Percentiles rank a stretch among this genome's conserved stretches.
Conservation (phyloP, 1,140 invertebrate species). For the Drosophila hydei region DNA sequence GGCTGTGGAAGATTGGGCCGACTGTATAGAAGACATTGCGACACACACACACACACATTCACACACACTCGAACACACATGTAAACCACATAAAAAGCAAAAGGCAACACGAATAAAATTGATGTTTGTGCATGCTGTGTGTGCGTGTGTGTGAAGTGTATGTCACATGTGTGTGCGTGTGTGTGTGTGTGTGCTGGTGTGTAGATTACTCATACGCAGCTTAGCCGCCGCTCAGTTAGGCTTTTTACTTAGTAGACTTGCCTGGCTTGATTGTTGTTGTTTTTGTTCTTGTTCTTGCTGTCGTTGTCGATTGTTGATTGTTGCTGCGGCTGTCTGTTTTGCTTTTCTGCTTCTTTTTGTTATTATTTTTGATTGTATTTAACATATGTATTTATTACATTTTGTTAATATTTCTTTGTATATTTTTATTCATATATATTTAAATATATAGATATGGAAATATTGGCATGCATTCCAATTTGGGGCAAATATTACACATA, state of each 20-base stretch:
- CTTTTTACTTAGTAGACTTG: constrained; percentile 54
- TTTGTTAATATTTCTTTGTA: constrained; percentile 23
- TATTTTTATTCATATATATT: not conserved
- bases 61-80: not conserved
- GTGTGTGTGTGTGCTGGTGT: constrained; percentile 3
- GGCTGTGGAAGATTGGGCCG: constrained; percentile 23
- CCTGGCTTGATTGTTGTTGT: constrained; percentile 33
- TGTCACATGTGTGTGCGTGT: not conserved
- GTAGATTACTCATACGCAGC: constrained; percentile 61
- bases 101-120: constrained; percentile 45
- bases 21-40: constrained; percentile 10
- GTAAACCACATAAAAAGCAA: constrained; percentile 39
- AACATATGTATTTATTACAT: constrained; percentile 9
- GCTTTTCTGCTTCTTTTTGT: too few relatives aligned
- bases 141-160: not conserved
- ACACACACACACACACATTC: not conserved
- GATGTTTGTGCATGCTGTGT: constrained; percentile 22
- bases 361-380: constrained; percentile 7
- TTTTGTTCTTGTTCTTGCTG: constrained; percentile 3
- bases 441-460: not conserved
- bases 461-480: constrained; percentile 14
- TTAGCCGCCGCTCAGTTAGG: constrained; percentile 34
- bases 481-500: constrained; percentile 58
- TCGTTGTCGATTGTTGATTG: not conserved
- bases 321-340: too few relatives aligned